phyloP scores from a whole-genome alignment of 2,113 vertebrate species.

The Hemiscyllium ocellatum region DNA sequence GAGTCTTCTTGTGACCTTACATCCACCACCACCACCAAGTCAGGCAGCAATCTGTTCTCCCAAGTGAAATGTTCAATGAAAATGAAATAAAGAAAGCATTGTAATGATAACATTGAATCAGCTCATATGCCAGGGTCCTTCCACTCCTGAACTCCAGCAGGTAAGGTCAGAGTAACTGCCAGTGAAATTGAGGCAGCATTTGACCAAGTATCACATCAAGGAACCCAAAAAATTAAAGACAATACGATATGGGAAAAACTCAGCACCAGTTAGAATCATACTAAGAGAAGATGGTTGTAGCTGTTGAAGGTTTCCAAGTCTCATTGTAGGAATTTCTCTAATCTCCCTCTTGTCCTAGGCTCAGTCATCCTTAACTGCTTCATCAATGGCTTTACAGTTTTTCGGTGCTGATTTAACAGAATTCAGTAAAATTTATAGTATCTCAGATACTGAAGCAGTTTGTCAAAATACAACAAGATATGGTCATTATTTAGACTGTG shows the following conservation, averaged over 20 bases:
- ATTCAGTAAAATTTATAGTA: too few relatives aligned
- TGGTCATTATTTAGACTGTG: too few relatives aligned
- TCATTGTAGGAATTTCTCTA: not conserved
- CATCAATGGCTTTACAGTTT: not conserved
- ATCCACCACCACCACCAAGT: not conserved
- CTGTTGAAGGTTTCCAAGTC: not conserved
- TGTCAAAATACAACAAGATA: too few relatives aligned
- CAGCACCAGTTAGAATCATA: not conserved
- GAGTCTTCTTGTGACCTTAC: not conserved
- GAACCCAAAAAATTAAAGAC: not conserved
- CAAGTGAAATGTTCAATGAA: not conserved
- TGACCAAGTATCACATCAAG: not conserved
- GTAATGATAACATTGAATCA: not conserved
- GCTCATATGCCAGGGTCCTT: not conserved
- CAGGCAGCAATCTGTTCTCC: not conserved
- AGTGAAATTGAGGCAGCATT: not conserved
- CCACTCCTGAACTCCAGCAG: not conserved
- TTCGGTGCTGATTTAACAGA: too few relatives aligned
- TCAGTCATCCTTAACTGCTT: not conserved
- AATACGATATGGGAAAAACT: not conserved
- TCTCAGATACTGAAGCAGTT: too few relatives aligned
- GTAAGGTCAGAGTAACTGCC: not conserved
- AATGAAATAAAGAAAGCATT: not conserved
- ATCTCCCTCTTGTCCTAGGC: not conserved
- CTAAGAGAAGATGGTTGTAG: not conserved